Evolutionary conservation across 2,888 invertebrate genomes (phyloP).

Genomic region (Napeogenes sylphis): DNA sequence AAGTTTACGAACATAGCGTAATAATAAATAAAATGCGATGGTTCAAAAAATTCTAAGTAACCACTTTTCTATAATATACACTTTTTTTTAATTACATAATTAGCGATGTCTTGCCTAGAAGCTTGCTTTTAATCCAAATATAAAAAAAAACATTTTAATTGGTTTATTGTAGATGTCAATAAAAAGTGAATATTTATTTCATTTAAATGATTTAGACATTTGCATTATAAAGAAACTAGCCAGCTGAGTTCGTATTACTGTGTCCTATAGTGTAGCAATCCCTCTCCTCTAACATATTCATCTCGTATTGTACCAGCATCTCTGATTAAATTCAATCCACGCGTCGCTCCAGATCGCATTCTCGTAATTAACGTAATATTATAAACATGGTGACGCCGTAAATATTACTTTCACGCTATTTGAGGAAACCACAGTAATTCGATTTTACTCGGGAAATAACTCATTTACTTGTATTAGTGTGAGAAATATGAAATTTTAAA

Average conservation of each 20-base stretch:
- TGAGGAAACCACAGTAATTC: slow-evolving; percentile 1
- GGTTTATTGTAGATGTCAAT: no score
- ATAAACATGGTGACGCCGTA: slow-evolving; percentile 8
- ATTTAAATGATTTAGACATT: not conserved
- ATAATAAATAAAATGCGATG: no score
- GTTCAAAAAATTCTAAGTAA: no score
- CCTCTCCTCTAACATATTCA: slow-evolving; percentile 7
- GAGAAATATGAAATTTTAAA: not conserved
- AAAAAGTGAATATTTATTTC: no score
- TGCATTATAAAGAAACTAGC: not conserved
- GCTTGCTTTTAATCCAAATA: no score
- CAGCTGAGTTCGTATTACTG: not conserved
- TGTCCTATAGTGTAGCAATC: not conserved
- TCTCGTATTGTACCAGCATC: slow-evolving; percentile 13
- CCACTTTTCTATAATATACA: no score
- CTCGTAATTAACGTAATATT: slow-evolving; percentile 39
- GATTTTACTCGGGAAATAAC: slow-evolving; percentile 4
- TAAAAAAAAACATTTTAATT: no score
- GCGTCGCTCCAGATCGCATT: slow-evolving; percentile 33
- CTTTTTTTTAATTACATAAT: no score
- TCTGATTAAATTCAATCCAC: slow-evolving; percentile 20
- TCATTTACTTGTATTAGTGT: slow-evolving; percentile 3
- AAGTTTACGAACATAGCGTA: no score
- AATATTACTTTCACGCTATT: slow-evolving; percentile 9
- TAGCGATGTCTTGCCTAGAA: no score